Evolutionary conservation across 2,888 invertebrate species (phyloP).

Genomic region (Cancer borealis): DNA sequence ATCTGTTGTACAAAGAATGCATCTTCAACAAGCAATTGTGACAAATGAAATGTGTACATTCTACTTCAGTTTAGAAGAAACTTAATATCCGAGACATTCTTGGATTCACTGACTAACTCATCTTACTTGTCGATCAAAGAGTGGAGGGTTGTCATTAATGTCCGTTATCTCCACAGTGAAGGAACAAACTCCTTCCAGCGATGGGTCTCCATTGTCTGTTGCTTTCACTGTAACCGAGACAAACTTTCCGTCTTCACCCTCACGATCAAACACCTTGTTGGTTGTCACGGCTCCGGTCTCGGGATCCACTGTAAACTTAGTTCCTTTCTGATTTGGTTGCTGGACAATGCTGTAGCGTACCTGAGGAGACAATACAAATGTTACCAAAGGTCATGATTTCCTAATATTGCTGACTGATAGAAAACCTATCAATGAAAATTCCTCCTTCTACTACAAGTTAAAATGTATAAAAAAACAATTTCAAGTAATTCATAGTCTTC

Average conservation of each 20-base stretch:
- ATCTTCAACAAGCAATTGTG: neutral
- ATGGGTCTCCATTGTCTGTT: slow-evolving; percentile 98
- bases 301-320: slow-evolving; percentile 96
- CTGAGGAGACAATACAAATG: slow-evolving; percentile 2
- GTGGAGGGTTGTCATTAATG: slow-evolving; percentile 97
- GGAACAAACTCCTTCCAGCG: slow-evolving; percentile 97
- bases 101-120: neutral
- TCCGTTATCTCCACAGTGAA: slow-evolving; percentile 99
- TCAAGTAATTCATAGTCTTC: neutral
- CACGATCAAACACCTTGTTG: slow-evolving; percentile 86
- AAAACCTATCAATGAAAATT: neutral
- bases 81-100: neutral
- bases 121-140: slow-evolving; percentile 95
- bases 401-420: neutral
- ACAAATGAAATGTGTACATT: neutral
- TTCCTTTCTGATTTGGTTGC: slow-evolving; percentile 95
- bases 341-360: slow-evolving; percentile 95
- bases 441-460: neutral
- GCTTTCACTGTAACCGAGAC: slow-evolving; percentile 98
- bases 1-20: too few relatives aligned
- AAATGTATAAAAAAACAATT: neutral
- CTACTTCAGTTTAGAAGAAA: neutral
- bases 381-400: neutral
- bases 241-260: slow-evolving; percentile 97
- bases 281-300: slow-evolving; percentile 96